Percentiles rank a stretch among this genome's conserved stretches.
Conservation (phyloP, 2,113 vertebrate genomes). For the Scomber japonicus region DNA sequence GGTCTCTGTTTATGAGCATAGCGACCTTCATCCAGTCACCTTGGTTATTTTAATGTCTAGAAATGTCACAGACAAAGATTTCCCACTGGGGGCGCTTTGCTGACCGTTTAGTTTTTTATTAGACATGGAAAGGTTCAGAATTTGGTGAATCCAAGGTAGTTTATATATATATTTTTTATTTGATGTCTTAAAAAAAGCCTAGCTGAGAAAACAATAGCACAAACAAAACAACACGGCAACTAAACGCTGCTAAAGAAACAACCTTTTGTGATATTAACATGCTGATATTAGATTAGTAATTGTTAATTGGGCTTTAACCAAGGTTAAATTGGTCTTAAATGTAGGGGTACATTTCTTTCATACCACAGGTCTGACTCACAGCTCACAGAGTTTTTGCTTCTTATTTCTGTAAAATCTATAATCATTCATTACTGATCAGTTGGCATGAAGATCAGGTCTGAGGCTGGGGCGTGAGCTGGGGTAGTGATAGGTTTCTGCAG, state of each 20-base stretch:
- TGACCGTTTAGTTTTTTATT: conserved; percentile 21
- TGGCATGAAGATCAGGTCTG: background rate
- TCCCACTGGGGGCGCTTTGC: background rate
- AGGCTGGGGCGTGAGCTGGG: background rate
- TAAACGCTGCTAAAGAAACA: conserved; percentile 23
- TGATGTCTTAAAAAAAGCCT: background rate
- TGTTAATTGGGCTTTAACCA: background rate
- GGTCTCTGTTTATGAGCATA: conserved; percentile 54
- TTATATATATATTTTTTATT: background rate
- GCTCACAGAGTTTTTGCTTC: background rate
- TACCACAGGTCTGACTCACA: background rate
- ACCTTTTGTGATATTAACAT: background rate
- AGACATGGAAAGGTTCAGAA: background rate
- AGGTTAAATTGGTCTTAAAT: background rate
- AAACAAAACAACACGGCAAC: background rate
- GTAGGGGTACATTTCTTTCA: background rate
- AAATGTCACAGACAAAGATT: conserved; percentile 50
- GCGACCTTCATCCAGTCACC: conserved; percentile 68
- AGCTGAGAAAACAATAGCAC: background rate
- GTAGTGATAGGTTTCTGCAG: background rate
- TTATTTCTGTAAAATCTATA: background rate
- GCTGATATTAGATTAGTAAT: background rate
- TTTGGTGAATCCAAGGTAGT: conserved; percentile 11
- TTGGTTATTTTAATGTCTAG: conserved; percentile 62
- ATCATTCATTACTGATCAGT: background rate